phyloP scores from a whole-genome alignment of 2,888 invertebrate species.

The Scaptomyza reducta region DNA sequence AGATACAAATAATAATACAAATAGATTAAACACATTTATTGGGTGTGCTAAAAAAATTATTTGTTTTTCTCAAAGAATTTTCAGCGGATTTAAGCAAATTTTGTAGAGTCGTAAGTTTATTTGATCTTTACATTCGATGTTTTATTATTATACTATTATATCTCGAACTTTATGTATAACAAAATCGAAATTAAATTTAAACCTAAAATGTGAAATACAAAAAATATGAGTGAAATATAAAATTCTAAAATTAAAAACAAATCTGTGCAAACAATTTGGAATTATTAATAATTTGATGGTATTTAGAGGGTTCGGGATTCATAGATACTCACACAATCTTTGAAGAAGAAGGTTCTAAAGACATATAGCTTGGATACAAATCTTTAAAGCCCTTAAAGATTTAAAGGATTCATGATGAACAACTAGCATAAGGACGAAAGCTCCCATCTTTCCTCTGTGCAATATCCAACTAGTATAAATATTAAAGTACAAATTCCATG shows the following conservation, averaged over 20 bases:
- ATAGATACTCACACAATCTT: too few relatives aligned
- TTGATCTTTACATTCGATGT: conserved; percentile 7
- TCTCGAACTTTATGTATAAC: neutral
- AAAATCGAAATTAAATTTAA: conserved; percentile 7
- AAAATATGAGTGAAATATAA: conserved; percentile 7
- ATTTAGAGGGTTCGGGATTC: neutral
- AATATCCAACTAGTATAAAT: neutral
- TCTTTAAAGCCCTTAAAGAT: too few relatives aligned
- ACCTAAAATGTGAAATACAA: conserved; percentile 6
- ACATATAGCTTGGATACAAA: too few relatives aligned
- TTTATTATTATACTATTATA: neutral
- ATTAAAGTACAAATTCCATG: neutral
- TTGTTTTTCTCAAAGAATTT: conserved; percentile 1
- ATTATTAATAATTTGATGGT: neutral
- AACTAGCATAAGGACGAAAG: too few relatives aligned
- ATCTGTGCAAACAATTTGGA: neutral
- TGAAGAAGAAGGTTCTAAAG: too few relatives aligned
- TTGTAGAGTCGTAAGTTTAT: conserved; percentile 1
- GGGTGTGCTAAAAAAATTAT: neutral
- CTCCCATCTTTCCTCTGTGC: too few relatives aligned
- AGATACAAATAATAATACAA: conserved; percentile 1
- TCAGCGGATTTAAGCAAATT: conserved; percentile 2
- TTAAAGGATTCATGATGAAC: too few relatives aligned
- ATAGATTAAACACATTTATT: conserved; percentile 16
- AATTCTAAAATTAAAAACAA: conserved; percentile 11